These are phyloP conservation scores for Plebejus argus DNA, from an alignment of 2,888 invertebrate species.

Conservation along the genomic window DNA sequence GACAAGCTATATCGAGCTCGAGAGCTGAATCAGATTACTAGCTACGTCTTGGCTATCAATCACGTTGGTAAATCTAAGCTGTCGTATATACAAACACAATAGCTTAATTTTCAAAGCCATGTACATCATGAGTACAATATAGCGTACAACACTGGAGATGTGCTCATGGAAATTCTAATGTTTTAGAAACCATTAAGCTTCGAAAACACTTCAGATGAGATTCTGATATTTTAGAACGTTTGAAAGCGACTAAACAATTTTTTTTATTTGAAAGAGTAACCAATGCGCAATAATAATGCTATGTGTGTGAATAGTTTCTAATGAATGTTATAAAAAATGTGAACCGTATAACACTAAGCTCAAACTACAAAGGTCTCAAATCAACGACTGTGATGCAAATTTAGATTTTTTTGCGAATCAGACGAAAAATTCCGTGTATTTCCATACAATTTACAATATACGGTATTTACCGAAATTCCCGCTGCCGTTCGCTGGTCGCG, in stretches of 20 bases:
- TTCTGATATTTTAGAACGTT: neutral
- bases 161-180: neutral
- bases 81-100: conserved; percentile 16
- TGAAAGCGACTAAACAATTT: neutral
- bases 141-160: neutral
- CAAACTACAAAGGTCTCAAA: conserved; percentile 12
- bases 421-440: conserved; percentile 3
- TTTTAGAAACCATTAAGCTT: neutral
- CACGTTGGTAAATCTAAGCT: conserved; percentile 30
- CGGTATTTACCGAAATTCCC: conserved; percentile 21
- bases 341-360: neutral
- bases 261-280: neutral
- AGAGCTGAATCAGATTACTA: conserved; percentile 39
- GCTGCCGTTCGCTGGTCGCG: conserved; percentile 17
- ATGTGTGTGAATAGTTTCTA: neutral
- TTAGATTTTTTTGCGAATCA: neutral
- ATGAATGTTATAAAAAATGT: neutral
- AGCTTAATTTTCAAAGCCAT: conserved; percentile 28
- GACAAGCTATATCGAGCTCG: conserved; percentile 44
- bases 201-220: neutral
- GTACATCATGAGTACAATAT: conserved; percentile 7
- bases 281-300: neutral
- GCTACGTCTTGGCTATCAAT: conserved; percentile 37
- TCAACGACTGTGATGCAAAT: neutral
- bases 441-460: conserved; percentile 19